Evolutionary conservation across 2,113 vertebrate species (phyloP), one percentile per base, ranked within the genome.

Genomic region (Marcusenius ussheri): DNA sequence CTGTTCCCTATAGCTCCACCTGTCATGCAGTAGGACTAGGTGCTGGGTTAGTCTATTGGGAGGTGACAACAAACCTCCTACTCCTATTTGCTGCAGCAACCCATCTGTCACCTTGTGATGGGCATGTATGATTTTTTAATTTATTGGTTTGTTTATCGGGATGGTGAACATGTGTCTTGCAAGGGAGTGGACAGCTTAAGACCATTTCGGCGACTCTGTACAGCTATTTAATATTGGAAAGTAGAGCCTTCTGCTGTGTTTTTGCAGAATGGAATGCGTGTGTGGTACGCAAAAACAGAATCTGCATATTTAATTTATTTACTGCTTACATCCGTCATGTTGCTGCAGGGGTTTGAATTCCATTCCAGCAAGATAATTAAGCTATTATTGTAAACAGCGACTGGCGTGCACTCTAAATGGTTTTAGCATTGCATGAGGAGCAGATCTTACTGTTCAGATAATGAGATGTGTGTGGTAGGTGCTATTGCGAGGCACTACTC

Each of bases 401-500:
- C 74, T 95, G 95, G 93, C 95, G 92, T 92, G 94, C 91, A 92
- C 90, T 91, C 92, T 93, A 94, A 95, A 94, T 92, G 93, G 93
- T 91, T 94, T 93, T 94, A 93, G 84, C 92, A 91, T 93, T 90
- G 92, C 92, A 88, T 92, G 92, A 93, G 92, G 92, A 95, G 93
- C 62, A 24, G 45, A 87, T 93, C 94, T 95, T 94, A 93, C 93
- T 58, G 88, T 92, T 70, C 91, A 90, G 92, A 91, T 94, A 93
- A 93, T 92, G 91, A 93, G 91, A 92, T 88, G 70, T 90, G 91
- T 91, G 90, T 42, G 89, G 53, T 84, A 85, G 51, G 49, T 92
- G 90, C 80, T 83, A 84, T 80, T 50, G 90, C 70, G 90, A 58
- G 39, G 42, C 50, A 35, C n/a, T 8, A 24, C 77, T 84, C 24